phyloP scores from a whole-genome alignment of 2,797 vertebrate genomes.

The Lerista edwardsae region DNA sequence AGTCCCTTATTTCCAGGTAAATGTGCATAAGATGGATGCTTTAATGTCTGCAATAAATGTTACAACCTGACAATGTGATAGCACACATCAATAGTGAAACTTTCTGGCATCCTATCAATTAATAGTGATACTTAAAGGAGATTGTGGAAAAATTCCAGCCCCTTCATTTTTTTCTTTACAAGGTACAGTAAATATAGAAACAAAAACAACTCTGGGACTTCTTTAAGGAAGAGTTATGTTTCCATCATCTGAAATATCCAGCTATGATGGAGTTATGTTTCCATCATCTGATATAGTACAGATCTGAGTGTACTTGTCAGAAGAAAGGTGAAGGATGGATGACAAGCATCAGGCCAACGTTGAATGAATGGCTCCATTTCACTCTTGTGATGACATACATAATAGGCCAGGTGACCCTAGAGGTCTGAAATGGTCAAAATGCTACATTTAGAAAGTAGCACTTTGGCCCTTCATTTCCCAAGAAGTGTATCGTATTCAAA shows the following conservation, averaged over 20 bases:
- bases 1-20: too few relatives aligned
- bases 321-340: neutral
- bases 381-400: neutral
- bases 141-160: neutral
- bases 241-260: neutral
- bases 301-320: neutral
- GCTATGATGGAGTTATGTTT: neutral
- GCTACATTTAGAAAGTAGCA: neutral
- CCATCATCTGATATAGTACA: neutral
- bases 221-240: neutral
- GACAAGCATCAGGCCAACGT: neutral
- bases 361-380: constrained; percentile 8
- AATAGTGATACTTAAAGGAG: neutral
- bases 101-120: neutral
- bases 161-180: neutral
- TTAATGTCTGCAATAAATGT: neutral
- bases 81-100: neutral
- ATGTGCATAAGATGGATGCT: too few relatives aligned
- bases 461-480: neutral
- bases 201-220: neutral
- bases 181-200: neutral
- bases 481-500: neutral
- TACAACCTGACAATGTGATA: neutral
- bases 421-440: neutral
- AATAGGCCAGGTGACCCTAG: neutral